phyloP scores from a whole-genome alignment of 2,113 vertebrate genomes.

The Sphyrna mokarran region DNA sequence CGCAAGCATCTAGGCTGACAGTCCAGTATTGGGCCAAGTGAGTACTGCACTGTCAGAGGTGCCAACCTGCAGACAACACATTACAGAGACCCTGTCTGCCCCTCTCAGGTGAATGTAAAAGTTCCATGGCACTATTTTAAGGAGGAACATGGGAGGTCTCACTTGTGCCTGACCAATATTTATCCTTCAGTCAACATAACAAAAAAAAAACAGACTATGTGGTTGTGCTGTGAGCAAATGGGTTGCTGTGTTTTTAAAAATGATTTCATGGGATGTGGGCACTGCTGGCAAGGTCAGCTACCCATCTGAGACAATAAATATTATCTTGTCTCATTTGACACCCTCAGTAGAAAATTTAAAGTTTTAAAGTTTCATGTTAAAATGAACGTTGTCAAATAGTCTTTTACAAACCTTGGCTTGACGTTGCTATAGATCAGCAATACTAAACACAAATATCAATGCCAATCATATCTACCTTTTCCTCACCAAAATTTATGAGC shows the following conservation, averaged over 20 bases:
- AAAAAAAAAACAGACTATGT: not conserved
- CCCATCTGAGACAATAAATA: too few relatives aligned
- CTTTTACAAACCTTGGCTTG: not conserved
- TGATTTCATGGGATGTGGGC: too few relatives aligned
- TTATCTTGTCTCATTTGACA: too few relatives aligned
- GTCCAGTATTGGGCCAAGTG: not conserved
- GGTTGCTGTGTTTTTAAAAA: not conserved
- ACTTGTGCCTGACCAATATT: not conserved
- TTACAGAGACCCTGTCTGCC: not conserved
- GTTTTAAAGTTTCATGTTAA: not conserved
- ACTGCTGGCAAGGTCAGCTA: too few relatives aligned
- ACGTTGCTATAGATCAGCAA: not conserved
- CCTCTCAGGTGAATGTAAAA: not conserved
- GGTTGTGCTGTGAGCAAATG: not conserved
- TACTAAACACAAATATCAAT: not conserved
- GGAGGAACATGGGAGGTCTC: not conserved
- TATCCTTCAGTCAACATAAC: not conserved
- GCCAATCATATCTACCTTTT: not conserved
- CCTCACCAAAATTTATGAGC: not conserved
- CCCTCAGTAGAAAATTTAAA: too few relatives aligned
- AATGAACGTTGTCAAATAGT: not conserved
- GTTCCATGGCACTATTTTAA: not conserved
- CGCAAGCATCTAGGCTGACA: not conserved
- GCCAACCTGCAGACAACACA: not conserved
- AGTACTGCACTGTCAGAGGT: not conserved